Conservation (phyloP, 2,888 invertebrate species). For the Drosophila setosimentum region DNA sequence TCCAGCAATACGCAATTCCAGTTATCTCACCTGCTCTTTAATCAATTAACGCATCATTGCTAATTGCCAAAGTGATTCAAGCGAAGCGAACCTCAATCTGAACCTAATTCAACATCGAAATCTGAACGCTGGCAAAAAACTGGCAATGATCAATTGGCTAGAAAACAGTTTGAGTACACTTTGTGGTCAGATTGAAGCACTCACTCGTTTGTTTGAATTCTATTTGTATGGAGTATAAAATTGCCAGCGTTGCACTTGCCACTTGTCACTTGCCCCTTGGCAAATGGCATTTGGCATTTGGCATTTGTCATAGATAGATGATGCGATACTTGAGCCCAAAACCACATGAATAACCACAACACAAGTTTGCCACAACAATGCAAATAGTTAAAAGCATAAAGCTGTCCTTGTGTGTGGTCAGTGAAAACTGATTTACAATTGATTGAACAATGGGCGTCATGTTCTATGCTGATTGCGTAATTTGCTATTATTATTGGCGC, state of each 20-base stretch:
- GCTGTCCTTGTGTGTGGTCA: conserved; percentile 41
- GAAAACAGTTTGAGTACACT: conserved; percentile 19
- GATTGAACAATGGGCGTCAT: conserved; percentile 55
- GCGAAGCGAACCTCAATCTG: background rate
- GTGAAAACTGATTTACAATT: conserved; percentile 51
- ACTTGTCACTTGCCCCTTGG: conserved; percentile 8
- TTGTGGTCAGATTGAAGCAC: conserved; percentile 47
- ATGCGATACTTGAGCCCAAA: conserved; percentile 13
- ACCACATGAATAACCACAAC: conserved; percentile 58
- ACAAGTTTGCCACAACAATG: conserved; percentile 51
- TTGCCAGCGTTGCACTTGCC: background rate
- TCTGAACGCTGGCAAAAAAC: background rate
- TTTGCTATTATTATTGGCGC: conserved; percentile 27
- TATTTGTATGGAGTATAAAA: background rate
- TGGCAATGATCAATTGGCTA: conserved; percentile 15
- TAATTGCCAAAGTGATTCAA: conserved; percentile 20
- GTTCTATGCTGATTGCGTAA: conserved; percentile 39
- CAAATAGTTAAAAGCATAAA: conserved; percentile 45
- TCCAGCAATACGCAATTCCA: conserved; percentile 8
- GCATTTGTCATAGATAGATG: conserved; percentile 37
- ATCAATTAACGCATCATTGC: conserved; percentile 66
- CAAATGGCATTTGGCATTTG: conserved; percentile 2
- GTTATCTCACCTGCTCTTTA: conserved; percentile 56
- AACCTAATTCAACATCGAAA: background rate
- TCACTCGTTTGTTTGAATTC: background rate